Base-by-base conservation (phyloP, 2,113 vertebrate species). In the Pelodiscus sinensis region DNA sequence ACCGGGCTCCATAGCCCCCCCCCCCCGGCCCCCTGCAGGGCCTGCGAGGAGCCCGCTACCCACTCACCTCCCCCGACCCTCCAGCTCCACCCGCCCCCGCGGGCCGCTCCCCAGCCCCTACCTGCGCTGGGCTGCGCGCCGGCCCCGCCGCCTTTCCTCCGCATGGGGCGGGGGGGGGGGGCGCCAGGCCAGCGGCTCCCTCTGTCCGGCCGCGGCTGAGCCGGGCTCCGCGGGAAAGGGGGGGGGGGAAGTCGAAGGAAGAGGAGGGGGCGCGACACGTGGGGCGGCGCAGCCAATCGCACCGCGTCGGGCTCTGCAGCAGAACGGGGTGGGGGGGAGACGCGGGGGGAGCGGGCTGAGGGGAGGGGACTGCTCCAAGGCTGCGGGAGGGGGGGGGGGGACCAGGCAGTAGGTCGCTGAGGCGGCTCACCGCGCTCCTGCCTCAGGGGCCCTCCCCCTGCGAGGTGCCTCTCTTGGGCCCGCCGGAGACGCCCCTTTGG, bases 241-340 rank as follows among this genome's bases (percentile, higher is more conserved):
- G 38, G 38, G 38, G 38, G 38, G 38, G 38, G 38, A 5, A 44
- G 38, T 44, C 3, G 38, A 44, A 44, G 38, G 38, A 44, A 44
- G 38, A 44, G 0, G 71, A 68, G 8, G 22, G 19, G 12, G 14
- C 44, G 65, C 21, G 5, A 55, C 93, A 89, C 93, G 93, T 83
- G 84, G 60, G n/a, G 86, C 14, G 21, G 29, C 50, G 50, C 87
- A 81, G 80, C 93, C 93, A 89, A 89, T 92, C 60, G 78, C 38
- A 1, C 35, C 24, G 73, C 51, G 79, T 27, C 31, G 31, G 65
- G 60, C 38, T 27, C 62, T 62, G 79, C 81, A 18, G 55, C 50
- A 44, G 31, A 21, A 50, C 1, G 9, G 31, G 16, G 50, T 12
- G 50, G 38, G 24, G 65, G 27, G 81, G 5, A 57, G 16, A 25